phyloP scores from a whole-genome alignment of 2,797 vertebrate species.

The Molothrus ater region DNA sequence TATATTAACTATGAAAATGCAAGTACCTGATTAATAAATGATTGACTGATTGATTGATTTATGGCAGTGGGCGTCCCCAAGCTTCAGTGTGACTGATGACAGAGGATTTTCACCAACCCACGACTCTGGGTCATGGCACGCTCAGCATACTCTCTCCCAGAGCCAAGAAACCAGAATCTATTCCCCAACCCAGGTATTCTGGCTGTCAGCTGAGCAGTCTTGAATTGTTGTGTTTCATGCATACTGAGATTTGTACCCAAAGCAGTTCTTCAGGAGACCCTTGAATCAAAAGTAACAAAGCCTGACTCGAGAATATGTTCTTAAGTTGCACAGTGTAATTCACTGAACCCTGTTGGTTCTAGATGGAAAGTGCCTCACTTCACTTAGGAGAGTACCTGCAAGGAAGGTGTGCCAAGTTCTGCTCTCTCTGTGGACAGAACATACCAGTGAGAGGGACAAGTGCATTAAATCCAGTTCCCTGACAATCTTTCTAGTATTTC shows the following conservation, averaged over 20 bases:
- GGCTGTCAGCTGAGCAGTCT: slow-evolving; percentile 69
- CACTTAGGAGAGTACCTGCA: rapidly evolving
- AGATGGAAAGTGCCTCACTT: background rate
- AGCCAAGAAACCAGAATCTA: slow-evolving; percentile 76
- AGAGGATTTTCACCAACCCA: slow-evolving; percentile 78
- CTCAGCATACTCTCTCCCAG: slow-evolving; percentile 75
- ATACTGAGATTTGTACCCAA: slow-evolving; percentile 26
- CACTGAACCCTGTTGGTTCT: background rate
- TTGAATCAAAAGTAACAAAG: background rate
- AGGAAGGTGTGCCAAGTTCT: background rate
- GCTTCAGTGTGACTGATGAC: slow-evolving; percentile 78
- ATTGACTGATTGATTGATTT: slow-evolving; percentile 79
- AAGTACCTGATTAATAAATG: slow-evolving; percentile 67
- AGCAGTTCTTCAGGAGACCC: background rate
- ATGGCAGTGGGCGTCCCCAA: slow-evolving; percentile 77
- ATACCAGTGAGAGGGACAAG: background rate
- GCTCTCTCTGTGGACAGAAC: background rate
- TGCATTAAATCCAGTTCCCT: background rate
- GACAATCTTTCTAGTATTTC: background rate
- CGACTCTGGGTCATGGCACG: slow-evolving; percentile 76
- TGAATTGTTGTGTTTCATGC: slow-evolving; percentile 65
- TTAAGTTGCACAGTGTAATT: background rate
- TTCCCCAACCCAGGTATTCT: slow-evolving; percentile 79
- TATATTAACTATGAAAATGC: slow-evolving; percentile 58
- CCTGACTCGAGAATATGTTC: background rate